A percentile compares a stretch with the other conserved stretches of the same genome.
Conservation (phyloP, 92 coral and sea anemone genomes). For the Phenganax stokvisi region DNA sequence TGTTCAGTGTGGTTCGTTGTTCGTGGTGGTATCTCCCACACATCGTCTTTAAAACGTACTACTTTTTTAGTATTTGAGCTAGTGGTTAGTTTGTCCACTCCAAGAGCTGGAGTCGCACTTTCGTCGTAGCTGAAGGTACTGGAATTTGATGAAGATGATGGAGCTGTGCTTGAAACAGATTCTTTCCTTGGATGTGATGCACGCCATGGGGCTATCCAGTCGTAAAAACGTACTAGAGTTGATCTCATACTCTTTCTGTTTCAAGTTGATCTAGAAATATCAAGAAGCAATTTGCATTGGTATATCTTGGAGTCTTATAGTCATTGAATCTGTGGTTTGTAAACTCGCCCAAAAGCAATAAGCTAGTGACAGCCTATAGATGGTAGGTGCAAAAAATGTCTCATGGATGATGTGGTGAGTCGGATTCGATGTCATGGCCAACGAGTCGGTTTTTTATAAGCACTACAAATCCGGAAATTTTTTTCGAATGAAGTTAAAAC, state of each 20-base stretch:
- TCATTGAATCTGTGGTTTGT: no score
- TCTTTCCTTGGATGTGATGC: neutral
- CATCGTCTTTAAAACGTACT: neutral
- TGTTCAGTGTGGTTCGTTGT: neutral
- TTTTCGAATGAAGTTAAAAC: no score
- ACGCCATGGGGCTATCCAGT: neutral
- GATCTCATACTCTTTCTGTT: neutral
- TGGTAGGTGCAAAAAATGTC: no score
- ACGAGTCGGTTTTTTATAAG: no score
- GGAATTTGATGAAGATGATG: neutral
- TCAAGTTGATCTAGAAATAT: neutral
- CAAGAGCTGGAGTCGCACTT: neutral
- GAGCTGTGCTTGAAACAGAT: neutral
- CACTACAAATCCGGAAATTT: no score
- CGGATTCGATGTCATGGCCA: no score
- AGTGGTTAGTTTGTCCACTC: neutral
- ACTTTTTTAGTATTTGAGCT: slow-evolving; percentile 9
- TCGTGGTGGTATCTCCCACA: neutral
- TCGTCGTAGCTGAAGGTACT: neutral
- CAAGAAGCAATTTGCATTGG: neutral
- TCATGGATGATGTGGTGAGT: no score
- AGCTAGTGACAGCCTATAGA: no score
- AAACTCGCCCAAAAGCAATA: no score
- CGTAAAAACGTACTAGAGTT: neutral
- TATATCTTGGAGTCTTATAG: no score